Conservation (phyloP, 1,140 invertebrate genomes). For the Fopius arisanus region DNA sequence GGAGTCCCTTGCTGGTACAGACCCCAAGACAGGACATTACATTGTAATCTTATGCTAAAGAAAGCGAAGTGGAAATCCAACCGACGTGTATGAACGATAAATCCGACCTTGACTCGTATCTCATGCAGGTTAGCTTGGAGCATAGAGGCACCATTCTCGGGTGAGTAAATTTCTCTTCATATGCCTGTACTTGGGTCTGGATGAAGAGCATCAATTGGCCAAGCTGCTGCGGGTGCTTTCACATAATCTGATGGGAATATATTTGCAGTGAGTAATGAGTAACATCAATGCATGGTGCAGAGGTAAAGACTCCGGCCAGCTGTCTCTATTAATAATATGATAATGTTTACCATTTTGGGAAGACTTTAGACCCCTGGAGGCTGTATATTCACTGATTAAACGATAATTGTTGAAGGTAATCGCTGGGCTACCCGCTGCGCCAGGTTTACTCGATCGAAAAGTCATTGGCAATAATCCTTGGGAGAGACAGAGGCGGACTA, state of each 20-base stretch:
- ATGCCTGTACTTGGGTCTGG: neutral
- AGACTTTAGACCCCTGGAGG: neutral
- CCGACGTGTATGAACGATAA: conserved; percentile 29
- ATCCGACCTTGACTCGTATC: conserved; percentile 34
- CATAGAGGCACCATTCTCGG: neutral
- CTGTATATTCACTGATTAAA: neutral
- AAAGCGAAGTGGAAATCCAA: conserved; percentile 6
- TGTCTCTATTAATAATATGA: neutral
- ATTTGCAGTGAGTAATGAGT: neutral
- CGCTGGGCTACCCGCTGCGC: neutral
- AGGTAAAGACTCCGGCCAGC: neutral
- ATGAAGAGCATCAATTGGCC: conserved; percentile 1
- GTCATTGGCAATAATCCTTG: neutral
- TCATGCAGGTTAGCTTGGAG: neutral
- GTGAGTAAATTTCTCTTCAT: conserved; percentile 1
- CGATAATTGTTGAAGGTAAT: neutral
- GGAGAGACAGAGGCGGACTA: neutral
- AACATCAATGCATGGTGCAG: neutral
- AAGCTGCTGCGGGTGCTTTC: neutral
- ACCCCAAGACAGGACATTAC: conserved; percentile 29
- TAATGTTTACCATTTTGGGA: neutral
- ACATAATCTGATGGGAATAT: neutral
- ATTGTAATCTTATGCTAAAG: conserved; percentile 37
- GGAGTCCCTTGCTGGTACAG: conserved; percentile 24
- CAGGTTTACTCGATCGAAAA: neutral